Conservation (phyloP, 2,888 invertebrate genomes). For the Ectemnius cavifrons region DNA sequence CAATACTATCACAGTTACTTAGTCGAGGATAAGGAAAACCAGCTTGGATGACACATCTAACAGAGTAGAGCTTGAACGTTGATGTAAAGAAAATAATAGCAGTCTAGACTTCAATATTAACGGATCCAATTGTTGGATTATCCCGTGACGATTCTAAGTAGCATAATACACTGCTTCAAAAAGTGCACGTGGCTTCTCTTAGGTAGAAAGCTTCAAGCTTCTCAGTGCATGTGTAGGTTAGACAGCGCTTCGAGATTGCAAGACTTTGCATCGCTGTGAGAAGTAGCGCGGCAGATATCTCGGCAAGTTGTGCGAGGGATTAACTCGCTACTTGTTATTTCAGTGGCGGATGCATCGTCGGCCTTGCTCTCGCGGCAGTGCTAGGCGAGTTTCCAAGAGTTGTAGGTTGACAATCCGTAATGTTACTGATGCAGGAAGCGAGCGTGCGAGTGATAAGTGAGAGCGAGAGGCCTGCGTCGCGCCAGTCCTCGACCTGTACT, state of each 20-base stretch:
- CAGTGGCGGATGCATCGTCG: constrained; percentile 47
- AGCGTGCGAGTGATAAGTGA: background rate
- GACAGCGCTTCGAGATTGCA: background rate
- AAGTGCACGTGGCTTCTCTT: no score
- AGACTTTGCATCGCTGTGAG: constrained; percentile 15
- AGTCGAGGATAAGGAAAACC: no score
- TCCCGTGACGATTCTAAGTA: no score
- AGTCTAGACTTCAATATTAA: no score
- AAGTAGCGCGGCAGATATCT: constrained; percentile 34
- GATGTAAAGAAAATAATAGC: no score
- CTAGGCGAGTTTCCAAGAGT: constrained; percentile 50
- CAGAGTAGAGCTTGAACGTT: no score
- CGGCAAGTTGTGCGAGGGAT: constrained; percentile 52
- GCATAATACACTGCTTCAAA: no score
- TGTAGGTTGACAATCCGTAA: constrained; percentile 49
- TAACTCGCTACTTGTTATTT: constrained; percentile 59
- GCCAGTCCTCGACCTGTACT: constrained; percentile 15
- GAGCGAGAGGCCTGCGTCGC: constrained; percentile 4
- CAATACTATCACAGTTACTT: no score
- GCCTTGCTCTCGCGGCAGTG: background rate
- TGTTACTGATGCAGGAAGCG: constrained; percentile 39
- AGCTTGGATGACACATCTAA: no score
- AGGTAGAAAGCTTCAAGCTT: no score
- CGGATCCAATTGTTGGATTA: no score
- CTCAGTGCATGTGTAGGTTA: background rate